Percentiles rank a stretch among this genome's conserved stretches.
Conservation (phyloP, 2,888 invertebrate species). For the Metellina segmentata region DNA sequence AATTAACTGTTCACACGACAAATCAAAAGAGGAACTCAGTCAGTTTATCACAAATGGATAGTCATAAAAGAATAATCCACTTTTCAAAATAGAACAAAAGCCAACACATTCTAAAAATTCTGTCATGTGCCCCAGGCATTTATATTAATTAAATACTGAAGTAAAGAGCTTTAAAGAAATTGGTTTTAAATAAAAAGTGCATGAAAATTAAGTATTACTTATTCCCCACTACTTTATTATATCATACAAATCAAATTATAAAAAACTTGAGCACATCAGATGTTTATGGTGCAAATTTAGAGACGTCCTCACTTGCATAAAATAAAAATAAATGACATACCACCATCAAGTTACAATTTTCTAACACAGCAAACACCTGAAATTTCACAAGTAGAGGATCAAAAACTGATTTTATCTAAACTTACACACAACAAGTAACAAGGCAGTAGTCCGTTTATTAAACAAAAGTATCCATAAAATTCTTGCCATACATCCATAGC, state of each 20-base stretch:
- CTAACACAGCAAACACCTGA: slow-evolving; percentile 39
- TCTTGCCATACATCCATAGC: slow-evolving; percentile 53
- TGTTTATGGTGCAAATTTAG: background rate
- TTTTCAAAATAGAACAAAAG: background rate
- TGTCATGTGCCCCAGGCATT: background rate
- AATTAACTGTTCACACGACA: background rate
- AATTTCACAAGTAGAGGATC: slow-evolving; percentile 35
- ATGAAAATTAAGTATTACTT: slow-evolving; percentile 27
- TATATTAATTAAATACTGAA: background rate
- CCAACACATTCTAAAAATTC: background rate
- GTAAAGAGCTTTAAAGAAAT: background rate
- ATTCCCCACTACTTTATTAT: background rate
- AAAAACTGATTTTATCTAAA: slow-evolving; percentile 30
- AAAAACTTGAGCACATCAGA: slow-evolving; percentile 38
- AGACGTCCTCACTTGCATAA: background rate
- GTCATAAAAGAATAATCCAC: background rate
- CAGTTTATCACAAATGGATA: background rate
- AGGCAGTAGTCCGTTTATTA: slow-evolving; percentile 73
- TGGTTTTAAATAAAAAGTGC: slow-evolving; percentile 13
- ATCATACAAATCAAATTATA: slow-evolving; percentile 25
- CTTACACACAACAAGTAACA: slow-evolving; percentile 53
- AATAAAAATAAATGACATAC: slow-evolving; percentile 20
- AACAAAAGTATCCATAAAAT: slow-evolving; percentile 61
- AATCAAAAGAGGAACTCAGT: background rate
- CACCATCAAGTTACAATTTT: slow-evolving; percentile 25